Evolutionary conservation across 1,140 invertebrate genomes (phyloP).

Genomic region (Patella vulgata): DNA sequence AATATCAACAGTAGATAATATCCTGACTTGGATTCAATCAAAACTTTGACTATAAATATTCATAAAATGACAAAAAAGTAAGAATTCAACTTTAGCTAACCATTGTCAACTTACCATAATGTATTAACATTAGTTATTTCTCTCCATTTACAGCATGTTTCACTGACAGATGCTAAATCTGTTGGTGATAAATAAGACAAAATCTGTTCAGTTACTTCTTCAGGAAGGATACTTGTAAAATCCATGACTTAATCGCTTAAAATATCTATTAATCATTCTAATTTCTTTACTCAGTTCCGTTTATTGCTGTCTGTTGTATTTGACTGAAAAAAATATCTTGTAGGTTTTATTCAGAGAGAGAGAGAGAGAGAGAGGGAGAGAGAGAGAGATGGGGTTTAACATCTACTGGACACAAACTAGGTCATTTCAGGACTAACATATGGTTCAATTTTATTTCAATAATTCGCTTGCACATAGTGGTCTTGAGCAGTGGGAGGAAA

Average conservation of each 20-base stretch:
- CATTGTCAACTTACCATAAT: conserved; percentile 37
- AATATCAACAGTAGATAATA: too few species aligned
- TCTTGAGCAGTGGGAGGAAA: too few species aligned
- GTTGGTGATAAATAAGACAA: conserved; percentile 29
- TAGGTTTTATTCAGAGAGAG: too few species aligned
- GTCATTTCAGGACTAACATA: too few species aligned
- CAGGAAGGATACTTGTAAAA: conserved; percentile 35
- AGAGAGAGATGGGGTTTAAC: not conserved
- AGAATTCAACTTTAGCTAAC: too few species aligned
- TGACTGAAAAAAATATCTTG: conserved; percentile 1
- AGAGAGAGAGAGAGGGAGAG: conserved; percentile 6
- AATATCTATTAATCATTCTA: not conserved
- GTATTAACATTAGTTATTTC: conserved; percentile 41
- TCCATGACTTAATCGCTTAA: conserved; percentile 15
- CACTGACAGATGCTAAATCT: conserved; percentile 37
- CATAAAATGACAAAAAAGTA: not conserved
- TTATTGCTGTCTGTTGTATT: not conserved
- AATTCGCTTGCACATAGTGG: too few species aligned
- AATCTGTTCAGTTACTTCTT: conserved; percentile 45
- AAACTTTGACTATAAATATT: not conserved
- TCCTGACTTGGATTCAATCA: too few species aligned
- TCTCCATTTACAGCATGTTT: conserved; percentile 38
- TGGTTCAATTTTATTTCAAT: too few species aligned
- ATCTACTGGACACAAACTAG: too few species aligned
- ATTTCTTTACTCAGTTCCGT: not conserved